phyloP scores from a whole-genome alignment of 2,888 invertebrate species.

The Platycheirus rosarum region DNA sequence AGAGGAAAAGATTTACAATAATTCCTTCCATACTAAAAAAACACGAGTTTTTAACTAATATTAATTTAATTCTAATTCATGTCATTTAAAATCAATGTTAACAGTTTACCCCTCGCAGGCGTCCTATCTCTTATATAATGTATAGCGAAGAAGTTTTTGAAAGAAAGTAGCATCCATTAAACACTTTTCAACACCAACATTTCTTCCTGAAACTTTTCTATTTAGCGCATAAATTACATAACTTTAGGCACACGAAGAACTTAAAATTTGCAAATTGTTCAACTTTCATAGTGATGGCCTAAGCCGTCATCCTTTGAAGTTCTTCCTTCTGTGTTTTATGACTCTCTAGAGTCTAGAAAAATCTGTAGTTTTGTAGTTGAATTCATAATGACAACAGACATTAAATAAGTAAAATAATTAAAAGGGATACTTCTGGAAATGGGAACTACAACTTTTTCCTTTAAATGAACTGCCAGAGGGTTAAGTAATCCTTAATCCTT shows the following conservation, averaged over 20 bases:
- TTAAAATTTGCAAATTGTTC: background rate
- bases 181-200: background rate
- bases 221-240: background rate
- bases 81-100: no score
- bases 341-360: background rate
- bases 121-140: no score
- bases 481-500: background rate
- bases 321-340: slow-evolving; percentile 3
- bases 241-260: background rate
- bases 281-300: background rate
- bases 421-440: background rate
- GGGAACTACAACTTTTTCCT: background rate
- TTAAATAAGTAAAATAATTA: background rate
- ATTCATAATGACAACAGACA: background rate
- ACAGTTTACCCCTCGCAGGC: no score
- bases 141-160: background rate
- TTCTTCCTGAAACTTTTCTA: background rate
- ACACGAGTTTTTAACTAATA: no score
- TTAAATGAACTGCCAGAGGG: background rate
- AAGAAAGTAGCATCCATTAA: background rate
- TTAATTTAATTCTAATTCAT: no score
- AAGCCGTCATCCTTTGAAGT: background rate
- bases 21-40: no score
- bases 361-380: background rate
- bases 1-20: no score